Percentiles rank a stretch among this genome's conserved stretches.
Evolutionary conservation across 92 coral and sea anemone genomes (phyloP).

Genomic region (Heteractis magnifica): DNA sequence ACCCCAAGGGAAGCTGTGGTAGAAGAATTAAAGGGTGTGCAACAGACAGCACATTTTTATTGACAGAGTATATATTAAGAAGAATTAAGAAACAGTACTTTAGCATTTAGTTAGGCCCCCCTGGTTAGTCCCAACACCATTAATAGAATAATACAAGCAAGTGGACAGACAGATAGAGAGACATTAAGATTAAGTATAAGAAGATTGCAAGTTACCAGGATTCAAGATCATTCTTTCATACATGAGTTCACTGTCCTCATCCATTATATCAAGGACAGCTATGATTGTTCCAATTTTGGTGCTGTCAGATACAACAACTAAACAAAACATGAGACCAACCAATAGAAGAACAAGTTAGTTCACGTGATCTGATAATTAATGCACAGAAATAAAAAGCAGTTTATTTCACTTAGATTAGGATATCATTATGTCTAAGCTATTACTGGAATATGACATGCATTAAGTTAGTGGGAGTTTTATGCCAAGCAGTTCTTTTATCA

Average conservation of each 20-base stretch:
- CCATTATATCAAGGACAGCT: constrained; percentile 44
- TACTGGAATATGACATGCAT: neutral
- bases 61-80: neutral
- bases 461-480: neutral
- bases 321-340: constrained; percentile 31
- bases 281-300: constrained; percentile 41
- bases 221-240: constrained; percentile 11
- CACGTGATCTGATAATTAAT: neutral
- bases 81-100: neutral
- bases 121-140: constrained; percentile 27
- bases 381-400: neutral
- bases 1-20: neutral
- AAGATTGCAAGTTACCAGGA: constrained; percentile 34
- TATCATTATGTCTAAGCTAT: neutral
- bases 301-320: constrained; percentile 46
- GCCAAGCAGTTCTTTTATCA: neutral
- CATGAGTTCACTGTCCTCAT: constrained; percentile 32
- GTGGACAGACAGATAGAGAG: neutral
- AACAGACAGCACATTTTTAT: neutral
- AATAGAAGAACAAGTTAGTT: constrained; percentile 27
- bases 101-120: neutral
- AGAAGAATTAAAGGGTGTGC: neutral
- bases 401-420: neutral
- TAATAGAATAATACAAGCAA: neutral
- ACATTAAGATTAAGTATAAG: constrained; percentile 13